Base-by-base conservation (phyloP, 2,888 invertebrate genomes). In the Acanthosoma haemorrhoidale region DNA sequence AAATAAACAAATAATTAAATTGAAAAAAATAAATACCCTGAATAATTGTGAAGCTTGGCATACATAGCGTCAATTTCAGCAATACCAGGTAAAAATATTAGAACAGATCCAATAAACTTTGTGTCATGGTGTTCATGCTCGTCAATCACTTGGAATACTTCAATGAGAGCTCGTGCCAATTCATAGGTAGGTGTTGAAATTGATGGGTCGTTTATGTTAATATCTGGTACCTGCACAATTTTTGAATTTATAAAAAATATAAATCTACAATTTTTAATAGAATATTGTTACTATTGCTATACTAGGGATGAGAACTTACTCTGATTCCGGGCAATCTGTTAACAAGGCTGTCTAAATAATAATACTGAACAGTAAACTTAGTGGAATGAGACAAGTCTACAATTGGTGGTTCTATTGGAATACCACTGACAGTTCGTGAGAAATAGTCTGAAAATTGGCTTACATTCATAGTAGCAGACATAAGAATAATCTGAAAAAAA, bases 391-490 rank as follows among this genome's bases (percentile, higher is more conserved):
- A 82, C 59, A 84, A 82, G 76, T 79, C 85, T 73, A 88, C 77
- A 13, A 87, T 79, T 0, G 86, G 88, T 0, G 87, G 80, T 13
- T 80, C 75, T 38, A 80, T 76, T 18, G 77, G 75, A 18, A 77
- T 76, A 43, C 70, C 63, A 34, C 76, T 74, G 13, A 79, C 76
- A 0, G 82, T 82, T 3, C 80, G 78, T 15, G 82, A 80, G 78
- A 88, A 92, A 77, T 94, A 94, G 31, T 86, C 79, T 0, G 87
- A 84, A 81, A 93, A 93, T 73, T 84, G 83, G 2, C 84, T 80
- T 0, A 88, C 84, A 77, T 94, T 87, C 76, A 96, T 88, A 1
- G 97, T 96, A 0, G 97, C 97, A 0, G 96, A 96, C 96, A 97
- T 97, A 2, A 97, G 82, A 64, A 97, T 84, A 0, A 92, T 80